These are phyloP conservation scores for Progne subis DNA, from an alignment of 2,113 vertebrate species.

Conservation along the genomic window DNA sequence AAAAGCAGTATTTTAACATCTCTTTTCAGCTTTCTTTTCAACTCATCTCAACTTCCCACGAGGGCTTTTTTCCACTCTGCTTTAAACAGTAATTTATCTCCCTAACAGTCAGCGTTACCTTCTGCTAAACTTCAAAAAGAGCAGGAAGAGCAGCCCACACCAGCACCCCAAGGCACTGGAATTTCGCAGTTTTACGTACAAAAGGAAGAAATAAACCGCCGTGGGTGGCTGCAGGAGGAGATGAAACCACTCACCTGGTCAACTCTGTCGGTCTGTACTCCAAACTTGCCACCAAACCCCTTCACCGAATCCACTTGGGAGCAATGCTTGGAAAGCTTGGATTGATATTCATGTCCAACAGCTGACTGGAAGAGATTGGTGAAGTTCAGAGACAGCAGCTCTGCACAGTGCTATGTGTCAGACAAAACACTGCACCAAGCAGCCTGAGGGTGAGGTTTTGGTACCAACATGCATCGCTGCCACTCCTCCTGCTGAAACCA, in stretches of 20 bases:
- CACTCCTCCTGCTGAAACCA: neutral
- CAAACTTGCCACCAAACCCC: conserved; percentile 95
- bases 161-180: neutral
- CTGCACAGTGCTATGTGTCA: neutral
- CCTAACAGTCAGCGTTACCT: neutral
- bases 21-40: neutral
- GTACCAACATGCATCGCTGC: neutral
- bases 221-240: neutral
- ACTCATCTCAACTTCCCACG: neutral
- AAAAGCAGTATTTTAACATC: neutral
- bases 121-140: neutral
- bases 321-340: conserved; percentile 90
- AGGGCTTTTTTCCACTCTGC: neutral
- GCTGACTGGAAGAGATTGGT: conserved; percentile 82
- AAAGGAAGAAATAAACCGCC: neutral
- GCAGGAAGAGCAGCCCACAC: neutral
- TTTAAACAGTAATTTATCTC: neutral
- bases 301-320: conserved; percentile 92
- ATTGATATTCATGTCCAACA: conserved; percentile 94
- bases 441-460: neutral
- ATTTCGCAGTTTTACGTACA: neutral
- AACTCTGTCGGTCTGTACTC: conserved; percentile 90
- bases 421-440: neutral
- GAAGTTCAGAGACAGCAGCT: neutral
- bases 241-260: conserved; percentile 83